These are phyloP conservation scores for Pseudomyrmex sp. DNA, from an alignment of 1,140 invertebrate species.

Conservation along the genomic window DNA sequence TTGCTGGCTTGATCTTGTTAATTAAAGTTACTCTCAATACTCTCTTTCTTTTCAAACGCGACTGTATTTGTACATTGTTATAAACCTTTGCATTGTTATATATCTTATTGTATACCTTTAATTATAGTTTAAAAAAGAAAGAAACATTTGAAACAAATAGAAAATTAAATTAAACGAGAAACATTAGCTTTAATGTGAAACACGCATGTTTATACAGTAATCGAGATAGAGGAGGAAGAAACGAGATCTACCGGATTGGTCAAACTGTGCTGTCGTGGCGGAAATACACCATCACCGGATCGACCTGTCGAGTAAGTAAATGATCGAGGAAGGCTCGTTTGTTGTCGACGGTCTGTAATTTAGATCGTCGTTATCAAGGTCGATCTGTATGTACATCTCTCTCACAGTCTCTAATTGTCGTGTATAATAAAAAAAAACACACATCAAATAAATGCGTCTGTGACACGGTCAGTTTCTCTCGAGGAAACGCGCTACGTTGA, in stretches of 20 bases:
- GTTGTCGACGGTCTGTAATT: constrained; percentile 35
- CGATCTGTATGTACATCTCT: too few species aligned
- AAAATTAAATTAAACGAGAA: neutral
- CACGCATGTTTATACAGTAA: constrained; percentile 58
- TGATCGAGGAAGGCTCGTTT: constrained; percentile 65
- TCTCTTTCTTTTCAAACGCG: too few species aligned
- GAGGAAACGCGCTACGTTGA: too few species aligned
- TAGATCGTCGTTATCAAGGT: constrained; percentile 37
- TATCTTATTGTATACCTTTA: too few species aligned
- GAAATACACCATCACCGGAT: constrained; percentile 74
- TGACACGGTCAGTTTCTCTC: too few species aligned
- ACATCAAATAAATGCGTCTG: too few species aligned
- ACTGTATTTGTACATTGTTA: too few species aligned
- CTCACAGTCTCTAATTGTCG: too few species aligned
- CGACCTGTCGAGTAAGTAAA: constrained; percentile 77
- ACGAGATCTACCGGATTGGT: constrained; percentile 73
- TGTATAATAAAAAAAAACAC: too few species aligned
- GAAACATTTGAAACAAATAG: neutral
- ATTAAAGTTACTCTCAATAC: too few species aligned
- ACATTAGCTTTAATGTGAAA: neutral
- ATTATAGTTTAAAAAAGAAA: neutral
- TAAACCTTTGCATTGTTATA: neutral
- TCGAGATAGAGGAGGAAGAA: constrained; percentile 77
- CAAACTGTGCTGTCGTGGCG: constrained; percentile 74
- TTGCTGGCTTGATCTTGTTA: neutral